Evolutionary conservation across 2,113 vertebrate genomes (phyloP).

Genomic region (Orycteropus afer): DNA sequence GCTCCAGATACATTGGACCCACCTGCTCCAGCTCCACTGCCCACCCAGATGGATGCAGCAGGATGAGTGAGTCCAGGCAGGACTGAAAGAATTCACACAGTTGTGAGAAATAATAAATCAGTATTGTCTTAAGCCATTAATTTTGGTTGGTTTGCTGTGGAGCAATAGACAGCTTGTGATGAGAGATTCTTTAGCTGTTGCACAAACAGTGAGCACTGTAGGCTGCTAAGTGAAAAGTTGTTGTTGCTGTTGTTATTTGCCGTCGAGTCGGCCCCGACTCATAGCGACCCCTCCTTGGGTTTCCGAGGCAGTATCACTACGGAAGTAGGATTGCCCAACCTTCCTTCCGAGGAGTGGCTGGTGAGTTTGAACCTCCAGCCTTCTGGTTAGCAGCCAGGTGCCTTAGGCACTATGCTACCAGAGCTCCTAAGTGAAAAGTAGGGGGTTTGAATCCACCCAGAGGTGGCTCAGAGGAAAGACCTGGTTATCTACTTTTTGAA

Average conservation of each 20-base stretch:
- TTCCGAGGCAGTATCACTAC: no score
- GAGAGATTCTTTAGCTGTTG: background rate
- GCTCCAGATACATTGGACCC: background rate
- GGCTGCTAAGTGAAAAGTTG: background rate
- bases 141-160: background rate
- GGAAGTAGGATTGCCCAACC: no score
- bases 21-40: background rate
- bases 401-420: no score
- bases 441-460: background rate
- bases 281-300: no score
- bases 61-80: background rate
- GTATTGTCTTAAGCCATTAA: background rate
- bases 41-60: background rate
- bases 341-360: no score
- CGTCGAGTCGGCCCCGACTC: no score
- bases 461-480: background rate
- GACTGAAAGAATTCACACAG: background rate
- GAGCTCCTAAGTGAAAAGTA: background rate
- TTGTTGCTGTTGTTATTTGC: no score
- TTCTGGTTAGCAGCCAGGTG: no score
- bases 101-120: background rate
- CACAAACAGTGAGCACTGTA: background rate
- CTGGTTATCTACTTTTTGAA: background rate
- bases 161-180: background rate
- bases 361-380: no score